These are phyloP conservation scores for Gnathonemus longibarbis DNA, from an alignment of 2,113 vertebrate genomes.

Conservation along the genomic window DNA sequence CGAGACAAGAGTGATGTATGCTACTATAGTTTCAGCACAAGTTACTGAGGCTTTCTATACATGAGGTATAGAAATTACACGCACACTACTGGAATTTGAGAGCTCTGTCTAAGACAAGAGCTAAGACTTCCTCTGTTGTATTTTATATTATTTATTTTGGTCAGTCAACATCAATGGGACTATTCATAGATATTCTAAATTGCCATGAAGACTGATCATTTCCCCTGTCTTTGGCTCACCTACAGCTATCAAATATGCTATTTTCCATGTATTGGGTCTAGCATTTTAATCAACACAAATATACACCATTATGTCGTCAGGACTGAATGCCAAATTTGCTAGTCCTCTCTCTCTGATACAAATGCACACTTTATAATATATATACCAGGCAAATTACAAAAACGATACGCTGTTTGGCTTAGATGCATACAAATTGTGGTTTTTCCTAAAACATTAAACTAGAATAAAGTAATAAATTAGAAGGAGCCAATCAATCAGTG, in stretches of 20 bases:
- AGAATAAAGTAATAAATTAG: not conserved
- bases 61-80: not conserved
- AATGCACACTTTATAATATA: not conserved
- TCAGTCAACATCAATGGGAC: not conserved
- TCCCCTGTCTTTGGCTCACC: not conserved
- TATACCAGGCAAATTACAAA: not conserved
- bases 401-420: not conserved
- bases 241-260: not conserved
- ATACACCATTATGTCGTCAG: not conserved
- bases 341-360: not conserved
- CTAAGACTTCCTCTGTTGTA: not conserved
- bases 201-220: not conserved
- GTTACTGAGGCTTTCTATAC: not conserved
- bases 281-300: not conserved
- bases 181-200: not conserved
- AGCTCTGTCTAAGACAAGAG: not conserved
- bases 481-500: not conserved
- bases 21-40: not conserved
- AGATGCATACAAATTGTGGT: not conserved
- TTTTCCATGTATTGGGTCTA: not conserved
- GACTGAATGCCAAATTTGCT: not conserved
- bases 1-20: not conserved
- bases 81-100: not conserved
- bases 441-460: not conserved
- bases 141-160: not conserved